These are phyloP conservation scores for Alligator sinensis DNA, from an alignment of 2,113 vertebrate genomes.

Conservation along the genomic window DNA sequence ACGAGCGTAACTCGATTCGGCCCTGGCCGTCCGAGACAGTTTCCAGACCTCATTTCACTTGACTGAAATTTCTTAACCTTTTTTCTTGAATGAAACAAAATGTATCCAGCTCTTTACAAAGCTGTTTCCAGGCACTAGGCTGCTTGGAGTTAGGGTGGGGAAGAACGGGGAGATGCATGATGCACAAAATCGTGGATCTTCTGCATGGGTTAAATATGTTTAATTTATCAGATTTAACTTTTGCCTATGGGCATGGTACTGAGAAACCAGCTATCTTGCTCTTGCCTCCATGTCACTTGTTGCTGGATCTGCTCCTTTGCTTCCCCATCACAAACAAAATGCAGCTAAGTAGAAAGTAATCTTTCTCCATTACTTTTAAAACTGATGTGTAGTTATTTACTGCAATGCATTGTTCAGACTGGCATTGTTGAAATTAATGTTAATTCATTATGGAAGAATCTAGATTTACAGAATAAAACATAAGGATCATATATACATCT, in stretches of 20 bases:
- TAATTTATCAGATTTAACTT: not conserved
- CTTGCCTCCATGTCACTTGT: not conserved
- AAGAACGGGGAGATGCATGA: not conserved
- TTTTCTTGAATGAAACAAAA: not conserved
- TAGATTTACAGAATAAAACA: constrained; percentile 39
- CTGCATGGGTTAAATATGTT: not conserved
- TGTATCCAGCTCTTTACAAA: not conserved
- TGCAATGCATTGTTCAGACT: constrained; percentile 16
- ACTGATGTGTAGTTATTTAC: not conserved
- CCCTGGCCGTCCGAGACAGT: not conserved
- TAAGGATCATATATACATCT: constrained; percentile 1
- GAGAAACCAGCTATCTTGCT: not conserved
- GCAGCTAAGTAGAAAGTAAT: not conserved
- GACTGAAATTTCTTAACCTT: not conserved
- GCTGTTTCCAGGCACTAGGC: not conserved
- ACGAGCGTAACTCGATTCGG: no score
- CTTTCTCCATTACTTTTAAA: constrained; percentile 9
- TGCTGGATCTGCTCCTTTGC: not conserved
- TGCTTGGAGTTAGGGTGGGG: not conserved
- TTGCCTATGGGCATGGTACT: not conserved
- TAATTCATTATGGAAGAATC: constrained; percentile 43
- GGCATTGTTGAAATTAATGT: constrained; percentile 20
- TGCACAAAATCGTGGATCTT: not conserved
- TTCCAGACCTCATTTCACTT: not conserved
- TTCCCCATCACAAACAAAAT: not conserved